Evolutionary conservation across 1,140 invertebrate genomes (phyloP).

Genomic region (Acyrthosiphon pisum): DNA sequence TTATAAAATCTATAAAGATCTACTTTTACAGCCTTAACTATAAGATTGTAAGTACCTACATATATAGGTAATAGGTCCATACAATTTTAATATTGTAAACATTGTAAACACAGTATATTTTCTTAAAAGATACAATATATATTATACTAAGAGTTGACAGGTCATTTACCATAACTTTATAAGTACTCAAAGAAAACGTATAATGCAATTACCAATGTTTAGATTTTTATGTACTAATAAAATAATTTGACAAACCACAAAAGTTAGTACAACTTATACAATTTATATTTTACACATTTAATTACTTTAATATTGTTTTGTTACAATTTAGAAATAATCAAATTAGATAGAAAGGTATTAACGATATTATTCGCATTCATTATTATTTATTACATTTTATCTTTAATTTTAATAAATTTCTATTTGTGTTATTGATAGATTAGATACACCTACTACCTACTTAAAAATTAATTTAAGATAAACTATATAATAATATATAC

Average conservation of each 20-base stretch:
- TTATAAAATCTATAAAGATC: neutral
- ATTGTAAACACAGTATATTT: neutral
- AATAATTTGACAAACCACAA: neutral
- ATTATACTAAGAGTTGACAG: neutral
- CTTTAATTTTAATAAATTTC: neutral
- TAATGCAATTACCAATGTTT: neutral
- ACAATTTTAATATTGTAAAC: neutral
- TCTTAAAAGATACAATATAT: neutral
- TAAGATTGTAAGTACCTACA: neutral
- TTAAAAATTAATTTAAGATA: neutral
- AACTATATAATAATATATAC: neutral
- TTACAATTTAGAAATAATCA: neutral
- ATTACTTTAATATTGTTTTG: neutral
- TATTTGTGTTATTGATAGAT: neutral
- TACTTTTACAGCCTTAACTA: neutral
- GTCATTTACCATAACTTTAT: neutral
- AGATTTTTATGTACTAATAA: neutral
- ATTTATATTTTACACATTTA: too few species aligned
- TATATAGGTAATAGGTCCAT: neutral
- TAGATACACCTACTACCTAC: too few species aligned
- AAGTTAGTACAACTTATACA: neutral
- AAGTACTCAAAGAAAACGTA: neutral
- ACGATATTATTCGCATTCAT: neutral
- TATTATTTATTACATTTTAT: neutral
- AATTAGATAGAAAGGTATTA: neutral